Percentiles rank a stretch among this genome's conserved stretches.
Evolutionary conservation across 2,888 invertebrate genomes (phyloP).

Genomic region (Emesis russula): DNA sequence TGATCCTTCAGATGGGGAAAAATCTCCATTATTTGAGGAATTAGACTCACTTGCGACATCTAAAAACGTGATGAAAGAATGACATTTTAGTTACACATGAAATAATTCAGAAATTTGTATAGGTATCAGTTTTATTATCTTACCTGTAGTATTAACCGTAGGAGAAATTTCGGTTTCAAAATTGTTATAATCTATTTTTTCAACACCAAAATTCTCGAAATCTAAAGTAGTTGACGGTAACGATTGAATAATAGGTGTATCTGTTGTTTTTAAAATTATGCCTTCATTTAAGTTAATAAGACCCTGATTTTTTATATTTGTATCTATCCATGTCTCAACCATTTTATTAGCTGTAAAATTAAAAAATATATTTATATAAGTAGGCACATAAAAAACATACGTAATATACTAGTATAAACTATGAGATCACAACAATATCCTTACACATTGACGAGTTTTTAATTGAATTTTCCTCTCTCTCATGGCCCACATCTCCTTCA

Average conservation of each 20-base stretch:
- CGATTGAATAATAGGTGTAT: constrained; percentile 8
- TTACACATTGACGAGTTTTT: constrained; percentile 12
- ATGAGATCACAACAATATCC: constrained; percentile 12
- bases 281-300: background rate
- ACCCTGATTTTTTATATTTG: background rate
- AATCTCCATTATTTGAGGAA: constrained; percentile 5
- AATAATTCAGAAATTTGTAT: constrained; percentile 4
- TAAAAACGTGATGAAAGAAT: constrained; percentile 14
- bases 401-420: constrained; percentile 3
- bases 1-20: constrained; percentile 11
- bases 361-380: constrained; percentile 1
- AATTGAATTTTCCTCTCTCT: background rate
- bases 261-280: background rate
- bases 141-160: constrained; percentile 11
- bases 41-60: background rate
- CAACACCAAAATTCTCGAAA: background rate
- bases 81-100: background rate
- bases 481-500: constrained; percentile 7
- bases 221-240: background rate
- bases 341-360: constrained; percentile 8
- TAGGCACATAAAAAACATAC: constrained; percentile 4
- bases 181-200: constrained; percentile 5
- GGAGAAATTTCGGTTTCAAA: constrained; percentile 10
- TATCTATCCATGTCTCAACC: constrained; percentile 7
- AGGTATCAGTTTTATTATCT: background rate